Evolutionary conservation across 1,140 invertebrate species (phyloP).

Genomic region (Achatina immaculata): DNA sequence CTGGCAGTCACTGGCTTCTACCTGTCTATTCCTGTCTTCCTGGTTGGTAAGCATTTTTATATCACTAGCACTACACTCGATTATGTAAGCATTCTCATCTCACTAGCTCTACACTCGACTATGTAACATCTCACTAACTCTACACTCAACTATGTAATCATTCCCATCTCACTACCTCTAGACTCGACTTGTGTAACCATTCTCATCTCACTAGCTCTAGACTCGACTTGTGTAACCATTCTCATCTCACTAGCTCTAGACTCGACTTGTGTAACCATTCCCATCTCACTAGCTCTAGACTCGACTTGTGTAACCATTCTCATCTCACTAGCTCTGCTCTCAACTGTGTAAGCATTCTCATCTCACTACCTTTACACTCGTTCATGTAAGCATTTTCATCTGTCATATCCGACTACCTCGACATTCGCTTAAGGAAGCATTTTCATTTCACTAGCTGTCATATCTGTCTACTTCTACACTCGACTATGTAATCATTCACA

Average conservation of each 20-base stretch:
- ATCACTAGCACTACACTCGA: neutral
- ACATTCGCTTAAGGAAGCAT: neutral
- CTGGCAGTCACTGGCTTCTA: conserved; percentile 93
- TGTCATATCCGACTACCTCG: neutral
- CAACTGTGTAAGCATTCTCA: neutral
- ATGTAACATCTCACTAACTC: neutral
- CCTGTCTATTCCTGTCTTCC: conserved; percentile 91
- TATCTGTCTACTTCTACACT: no score
- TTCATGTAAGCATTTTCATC: neutral
- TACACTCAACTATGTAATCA: neutral
- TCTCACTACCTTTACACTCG: neutral
- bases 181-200: neutral
- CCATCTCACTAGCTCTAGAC: no score
- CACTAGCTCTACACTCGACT: neutral
- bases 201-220: neutral
- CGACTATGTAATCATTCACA: no score
- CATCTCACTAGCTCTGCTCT: neutral
- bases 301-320: conserved; percentile 72
- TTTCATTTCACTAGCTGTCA: neutral
- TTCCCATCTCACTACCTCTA: neutral
- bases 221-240: no score
- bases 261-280: no score
- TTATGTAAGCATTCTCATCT: neutral
- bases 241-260: no score
- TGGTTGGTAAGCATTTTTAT: conserved; percentile 80